Evolutionary conservation across 2,113 vertebrate genomes (phyloP).

Genomic region (Poeciliopsis prolifica): DNA sequence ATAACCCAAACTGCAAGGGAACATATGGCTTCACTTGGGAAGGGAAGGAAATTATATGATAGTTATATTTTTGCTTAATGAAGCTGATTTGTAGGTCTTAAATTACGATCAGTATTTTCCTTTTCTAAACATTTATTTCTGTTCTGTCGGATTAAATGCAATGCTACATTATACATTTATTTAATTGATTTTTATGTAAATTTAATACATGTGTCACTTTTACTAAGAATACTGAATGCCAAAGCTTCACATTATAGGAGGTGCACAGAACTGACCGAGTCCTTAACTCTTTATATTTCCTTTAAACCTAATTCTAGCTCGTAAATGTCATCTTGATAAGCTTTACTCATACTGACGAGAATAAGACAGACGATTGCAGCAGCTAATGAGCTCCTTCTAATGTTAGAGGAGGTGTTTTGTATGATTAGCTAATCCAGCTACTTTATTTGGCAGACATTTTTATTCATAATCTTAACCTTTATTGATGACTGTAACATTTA

Average conservation of each 20-base stretch:
- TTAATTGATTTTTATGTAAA: too few relatives aligned
- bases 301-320: not conserved
- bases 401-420: constrained; percentile 4
- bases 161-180: too few relatives aligned
- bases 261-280: not conserved
- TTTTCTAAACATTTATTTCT: not conserved
- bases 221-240: not conserved
- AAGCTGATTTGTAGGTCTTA: not conserved
- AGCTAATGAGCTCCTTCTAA: not conserved
- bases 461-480: constrained; percentile 27
- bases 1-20: not conserved
- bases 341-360: not conserved
- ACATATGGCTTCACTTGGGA: not conserved
- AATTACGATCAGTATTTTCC: not conserved
- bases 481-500: constrained; percentile 29
- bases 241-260: not conserved
- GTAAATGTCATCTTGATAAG: not conserved
- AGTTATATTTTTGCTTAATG: not conserved
- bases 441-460: constrained; percentile 15
- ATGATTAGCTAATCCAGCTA: constrained; percentile 37
- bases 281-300: not conserved
- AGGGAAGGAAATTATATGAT: not conserved
- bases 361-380: not conserved
- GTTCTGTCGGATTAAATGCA: too few relatives aligned
- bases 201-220: not conserved